Percentiles rank a stretch among this genome's conserved stretches.
These are phyloP conservation scores for Podarcis muralis DNA, from an alignment of 2,113 vertebrate species.

Conservation along the genomic window DNA sequence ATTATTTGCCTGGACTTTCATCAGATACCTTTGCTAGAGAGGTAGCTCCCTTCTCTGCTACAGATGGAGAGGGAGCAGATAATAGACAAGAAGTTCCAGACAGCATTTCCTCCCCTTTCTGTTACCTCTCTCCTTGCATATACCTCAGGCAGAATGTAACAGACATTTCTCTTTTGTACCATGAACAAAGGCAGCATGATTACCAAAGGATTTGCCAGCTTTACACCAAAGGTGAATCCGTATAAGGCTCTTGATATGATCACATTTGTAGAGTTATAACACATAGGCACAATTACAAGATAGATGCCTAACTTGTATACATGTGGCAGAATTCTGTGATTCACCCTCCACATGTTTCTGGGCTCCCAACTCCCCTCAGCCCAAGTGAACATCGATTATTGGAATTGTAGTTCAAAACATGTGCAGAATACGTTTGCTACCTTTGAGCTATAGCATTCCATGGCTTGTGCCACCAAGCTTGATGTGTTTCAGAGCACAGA, in stretches of 20 bases:
- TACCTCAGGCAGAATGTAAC: not conserved
- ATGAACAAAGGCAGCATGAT: not conserved
- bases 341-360: too few species aligned
- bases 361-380: too few species aligned
- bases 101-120: not conserved
- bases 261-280: not conserved
- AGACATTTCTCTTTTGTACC: not conserved
- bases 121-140: not conserved
- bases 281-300: not conserved
- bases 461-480: too few species aligned
- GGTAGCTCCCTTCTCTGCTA: too few species aligned
- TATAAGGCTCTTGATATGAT: too few species aligned
- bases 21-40: not conserved
- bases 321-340: not conserved
- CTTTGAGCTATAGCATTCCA: too few species aligned
- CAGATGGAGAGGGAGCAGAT: not conserved
- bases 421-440: too few species aligned
- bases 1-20: not conserved
- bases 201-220: not conserved
- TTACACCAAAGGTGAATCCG: not conserved
- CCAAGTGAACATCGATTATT: too few species aligned
- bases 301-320: not conserved
- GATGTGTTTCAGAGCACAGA: not conserved
- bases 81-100: not conserved
- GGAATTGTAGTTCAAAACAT: too few species aligned